Percentiles rank a stretch among this genome's conserved stretches.
phyloP scores from a whole-genome alignment of 2,888 invertebrate genomes.

The Drosophila anceps region DNA sequence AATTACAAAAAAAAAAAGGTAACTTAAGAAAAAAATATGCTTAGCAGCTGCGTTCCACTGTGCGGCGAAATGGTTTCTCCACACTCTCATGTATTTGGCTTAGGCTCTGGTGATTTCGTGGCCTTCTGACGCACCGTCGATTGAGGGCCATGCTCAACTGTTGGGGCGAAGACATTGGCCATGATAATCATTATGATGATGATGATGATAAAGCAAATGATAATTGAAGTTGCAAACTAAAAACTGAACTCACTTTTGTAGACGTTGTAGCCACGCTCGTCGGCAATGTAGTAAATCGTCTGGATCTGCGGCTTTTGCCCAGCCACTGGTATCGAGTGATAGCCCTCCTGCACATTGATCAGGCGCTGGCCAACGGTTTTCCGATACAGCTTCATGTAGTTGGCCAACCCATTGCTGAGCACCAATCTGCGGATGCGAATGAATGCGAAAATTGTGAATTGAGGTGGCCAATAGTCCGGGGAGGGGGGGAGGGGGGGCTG shows the following conservation, averaged over 20 bases:
- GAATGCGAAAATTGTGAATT: conserved; percentile 1
- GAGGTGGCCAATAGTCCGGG: not conserved
- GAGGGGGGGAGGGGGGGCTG: too few species aligned
- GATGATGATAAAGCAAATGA: conserved; percentile 20
- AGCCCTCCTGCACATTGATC: conserved; percentile 79
- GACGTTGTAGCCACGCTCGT: conserved; percentile 74
- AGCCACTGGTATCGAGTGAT: conserved; percentile 72
- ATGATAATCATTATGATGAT: conserved; percentile 6
- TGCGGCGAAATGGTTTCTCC: conserved; percentile 16
- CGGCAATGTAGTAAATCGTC: conserved; percentile 78
- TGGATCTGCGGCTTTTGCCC: conserved; percentile 54
- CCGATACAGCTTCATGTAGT: conserved; percentile 75
- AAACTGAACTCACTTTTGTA: conserved; percentile 69
- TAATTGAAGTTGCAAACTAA: conserved; percentile 44
- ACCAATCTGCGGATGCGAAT: conserved; percentile 57
- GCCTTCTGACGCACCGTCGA: conserved; percentile 44
- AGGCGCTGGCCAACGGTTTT: conserved; percentile 60
- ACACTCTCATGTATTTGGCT: conserved; percentile 38
- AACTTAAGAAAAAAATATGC: not conserved
- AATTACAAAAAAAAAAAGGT: conserved; percentile 8
- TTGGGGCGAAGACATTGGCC: conserved; percentile 9
- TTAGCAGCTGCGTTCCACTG: conserved; percentile 32
- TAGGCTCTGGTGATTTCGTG: conserved; percentile 35
- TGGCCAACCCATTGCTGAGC: conserved; percentile 78
- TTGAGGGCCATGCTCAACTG: conserved; percentile 60